These are phyloP conservation scores for Noctua pronuba DNA, from an alignment of 2,888 invertebrate species.

Conservation along the genomic window DNA sequence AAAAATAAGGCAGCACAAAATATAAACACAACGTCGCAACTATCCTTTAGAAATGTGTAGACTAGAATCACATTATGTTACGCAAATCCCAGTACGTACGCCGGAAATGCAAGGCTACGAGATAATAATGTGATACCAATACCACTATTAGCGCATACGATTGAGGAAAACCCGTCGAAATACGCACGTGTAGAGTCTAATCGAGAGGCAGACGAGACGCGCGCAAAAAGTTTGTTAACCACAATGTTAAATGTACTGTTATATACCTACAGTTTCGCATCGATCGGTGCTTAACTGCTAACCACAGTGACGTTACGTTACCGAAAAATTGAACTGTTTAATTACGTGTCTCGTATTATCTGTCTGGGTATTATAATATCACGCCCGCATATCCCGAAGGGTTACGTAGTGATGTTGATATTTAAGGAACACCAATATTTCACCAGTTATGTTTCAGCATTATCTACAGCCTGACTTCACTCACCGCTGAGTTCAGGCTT, in stretches of 20 bases:
- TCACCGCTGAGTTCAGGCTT: not conserved
- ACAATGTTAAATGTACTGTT: slow-evolving; percentile 62
- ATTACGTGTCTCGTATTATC: slow-evolving; percentile 21
- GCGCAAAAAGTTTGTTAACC: slow-evolving; percentile 54
- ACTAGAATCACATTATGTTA: slow-evolving; percentile 7
- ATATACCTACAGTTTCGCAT: slow-evolving; percentile 48
- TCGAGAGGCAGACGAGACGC: slow-evolving; percentile 40
- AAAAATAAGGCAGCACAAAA: not conserved
- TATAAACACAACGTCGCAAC: not conserved
- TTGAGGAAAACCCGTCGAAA: slow-evolving; percentile 61
- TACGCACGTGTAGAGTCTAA: slow-evolving; percentile 41
- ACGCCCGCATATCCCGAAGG: not conserved
- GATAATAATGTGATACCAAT: slow-evolving; percentile 47
- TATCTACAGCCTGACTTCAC: not conserved
- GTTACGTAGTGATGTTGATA: not conserved
- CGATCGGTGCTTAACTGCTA: slow-evolving; percentile 29
- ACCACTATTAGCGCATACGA: slow-evolving; percentile 34
- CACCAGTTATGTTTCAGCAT: not conserved
- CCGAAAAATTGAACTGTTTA: slow-evolving; percentile 27
- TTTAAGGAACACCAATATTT: not conserved
- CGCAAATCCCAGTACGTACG: slow-evolving; percentile 9
- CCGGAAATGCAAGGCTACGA: slow-evolving; percentile 58
- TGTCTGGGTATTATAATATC: no score
- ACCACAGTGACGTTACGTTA: slow-evolving; percentile 19
- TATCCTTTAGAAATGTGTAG: slow-evolving; percentile 11